Conservation (phyloP, 2,888 invertebrate species). For the Rhagophthalmus giganteus region DNA sequence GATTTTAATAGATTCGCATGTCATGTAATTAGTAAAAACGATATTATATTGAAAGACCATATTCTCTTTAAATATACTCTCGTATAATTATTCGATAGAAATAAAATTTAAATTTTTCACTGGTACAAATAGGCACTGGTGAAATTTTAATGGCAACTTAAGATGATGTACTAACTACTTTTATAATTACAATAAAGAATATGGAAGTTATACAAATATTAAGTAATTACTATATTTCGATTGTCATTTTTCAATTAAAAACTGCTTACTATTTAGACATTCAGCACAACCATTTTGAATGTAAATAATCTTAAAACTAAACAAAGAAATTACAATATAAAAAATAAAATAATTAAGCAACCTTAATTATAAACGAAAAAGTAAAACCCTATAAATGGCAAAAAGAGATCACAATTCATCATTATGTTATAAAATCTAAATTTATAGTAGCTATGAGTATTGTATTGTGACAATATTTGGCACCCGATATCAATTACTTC, state of each 20-base stretch:
- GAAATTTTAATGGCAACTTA: not conserved
- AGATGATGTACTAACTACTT: no score
- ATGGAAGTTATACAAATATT: no score
- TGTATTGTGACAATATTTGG: constrained; percentile 26
- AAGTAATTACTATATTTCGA: constrained; percentile 3
- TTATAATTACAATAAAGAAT: no score
- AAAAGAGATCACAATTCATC: constrained; percentile 28
- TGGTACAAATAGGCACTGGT: constrained; percentile 7
- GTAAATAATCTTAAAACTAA: not conserved
- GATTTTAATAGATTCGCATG: constrained; percentile 3
- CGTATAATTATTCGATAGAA: no score
- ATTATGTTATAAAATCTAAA: constrained; percentile 23
- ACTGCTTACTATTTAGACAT: not conserved
- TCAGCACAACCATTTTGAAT: constrained; percentile 16
- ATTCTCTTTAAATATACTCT: no score
- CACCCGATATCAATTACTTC: constrained; percentile 20
- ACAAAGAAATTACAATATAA: not conserved
- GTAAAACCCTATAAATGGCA: constrained; percentile 20
- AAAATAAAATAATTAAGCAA: not conserved
- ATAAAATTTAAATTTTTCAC: no score
- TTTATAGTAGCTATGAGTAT: constrained; percentile 28
- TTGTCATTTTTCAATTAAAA: constrained; percentile 11
- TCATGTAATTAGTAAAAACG: no score
- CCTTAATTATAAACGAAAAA: constrained; percentile 4
- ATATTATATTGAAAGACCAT: no score